Conservation (phyloP, 2,113 vertebrate species). For the Rhabdomys dilectus region DNA sequence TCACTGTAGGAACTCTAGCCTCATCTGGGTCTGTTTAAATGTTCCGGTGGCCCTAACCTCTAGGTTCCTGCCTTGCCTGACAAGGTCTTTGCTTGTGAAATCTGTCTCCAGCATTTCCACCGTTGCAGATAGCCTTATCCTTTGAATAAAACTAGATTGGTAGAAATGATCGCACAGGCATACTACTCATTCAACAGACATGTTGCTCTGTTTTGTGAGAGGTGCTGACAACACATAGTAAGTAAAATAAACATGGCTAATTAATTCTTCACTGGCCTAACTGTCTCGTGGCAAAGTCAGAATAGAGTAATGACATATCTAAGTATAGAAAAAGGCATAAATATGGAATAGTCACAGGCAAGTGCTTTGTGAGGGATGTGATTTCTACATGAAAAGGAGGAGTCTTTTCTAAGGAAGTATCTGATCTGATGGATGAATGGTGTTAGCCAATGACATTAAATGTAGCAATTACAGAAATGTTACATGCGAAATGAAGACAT, state of each 20-base stretch:
- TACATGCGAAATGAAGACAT: neutral
- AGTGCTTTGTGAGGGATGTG: neutral
- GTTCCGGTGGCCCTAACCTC: neutral
- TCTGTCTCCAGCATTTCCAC: neutral
- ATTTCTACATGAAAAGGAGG: neutral
- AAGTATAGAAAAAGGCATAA: neutral
- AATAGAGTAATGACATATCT: neutral
- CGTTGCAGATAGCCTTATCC: neutral
- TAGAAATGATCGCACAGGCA: neutral
- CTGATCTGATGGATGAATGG: neutral
- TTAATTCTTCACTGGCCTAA: neutral
- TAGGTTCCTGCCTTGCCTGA: neutral
- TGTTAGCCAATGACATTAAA: neutral
- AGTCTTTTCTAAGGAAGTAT: constrained; percentile 5
- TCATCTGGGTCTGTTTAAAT: neutral
- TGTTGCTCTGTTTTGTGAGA: neutral
- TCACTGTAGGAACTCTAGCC: no score
- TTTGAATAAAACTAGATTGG: neutral
- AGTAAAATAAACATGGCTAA: neutral
- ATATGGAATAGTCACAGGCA: neutral
- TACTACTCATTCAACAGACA: neutral
- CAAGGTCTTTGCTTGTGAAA: neutral
- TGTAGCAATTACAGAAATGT: neutral
- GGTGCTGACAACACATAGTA: neutral
- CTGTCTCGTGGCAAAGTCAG: neutral